These are phyloP conservation scores for Xylocopa sonorina DNA, from an alignment of 1,140 invertebrate genomes.

Conservation along the genomic window DNA sequence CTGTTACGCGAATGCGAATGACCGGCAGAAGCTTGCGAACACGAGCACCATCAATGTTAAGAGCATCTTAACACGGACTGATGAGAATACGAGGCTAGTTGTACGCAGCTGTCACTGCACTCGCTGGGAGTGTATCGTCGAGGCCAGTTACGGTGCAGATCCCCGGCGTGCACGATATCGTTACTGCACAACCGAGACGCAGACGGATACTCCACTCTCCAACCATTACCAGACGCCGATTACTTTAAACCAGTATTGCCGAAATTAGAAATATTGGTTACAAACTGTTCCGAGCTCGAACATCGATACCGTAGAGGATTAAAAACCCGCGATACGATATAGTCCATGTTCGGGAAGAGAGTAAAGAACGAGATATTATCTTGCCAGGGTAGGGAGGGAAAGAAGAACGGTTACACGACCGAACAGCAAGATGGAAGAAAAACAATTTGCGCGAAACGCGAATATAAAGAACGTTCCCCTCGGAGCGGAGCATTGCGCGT, in stretches of 20 bases:
- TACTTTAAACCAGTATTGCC: conserved; percentile 48
- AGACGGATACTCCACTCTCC: too few relatives aligned
- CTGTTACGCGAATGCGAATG: conserved; percentile 61
- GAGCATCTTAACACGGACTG: conserved; percentile 61
- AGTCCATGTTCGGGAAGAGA: too few relatives aligned
- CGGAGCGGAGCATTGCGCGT: conserved; percentile 50
- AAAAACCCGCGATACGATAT: too few relatives aligned
- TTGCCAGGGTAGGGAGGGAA: not conserved
- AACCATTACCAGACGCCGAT: not conserved
- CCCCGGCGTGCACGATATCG: not conserved
- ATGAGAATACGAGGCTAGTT: conserved; percentile 60
- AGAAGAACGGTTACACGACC: not conserved
- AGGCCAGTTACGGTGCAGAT: not conserved
- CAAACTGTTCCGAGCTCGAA: conserved; percentile 42
- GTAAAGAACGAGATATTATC: too few relatives aligned
- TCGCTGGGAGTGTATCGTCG: not conserved
- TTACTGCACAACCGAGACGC: not conserved
- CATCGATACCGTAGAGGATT: too few relatives aligned
- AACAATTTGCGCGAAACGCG: conserved; percentile 11
- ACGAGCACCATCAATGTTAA: conserved; percentile 43
- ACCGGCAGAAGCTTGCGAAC: conserved; percentile 40
- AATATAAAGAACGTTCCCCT: conserved; percentile 41
- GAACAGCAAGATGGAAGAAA: not conserved
- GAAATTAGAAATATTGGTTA: conserved; percentile 67
- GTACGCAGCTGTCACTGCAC: conserved; percentile 59